A percentile compares a stretch with the other conserved stretches of the same genome.
Evolutionary conservation across 2,797 vertebrate genomes (phyloP).

Genomic region (Synaphobranchus kaupii): DNA sequence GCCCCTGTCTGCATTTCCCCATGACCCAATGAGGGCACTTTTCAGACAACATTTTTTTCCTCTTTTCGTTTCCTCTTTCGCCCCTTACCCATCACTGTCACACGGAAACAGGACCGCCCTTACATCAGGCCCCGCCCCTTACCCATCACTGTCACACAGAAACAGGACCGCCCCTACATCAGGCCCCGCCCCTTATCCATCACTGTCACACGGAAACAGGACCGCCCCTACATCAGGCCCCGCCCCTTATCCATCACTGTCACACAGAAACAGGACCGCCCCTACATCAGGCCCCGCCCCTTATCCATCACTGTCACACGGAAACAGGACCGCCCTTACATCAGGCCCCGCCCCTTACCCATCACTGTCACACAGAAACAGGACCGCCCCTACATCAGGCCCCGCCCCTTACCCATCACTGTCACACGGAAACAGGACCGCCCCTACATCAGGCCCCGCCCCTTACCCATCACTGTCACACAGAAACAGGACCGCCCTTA

Average conservation of each 20-base stretch:
- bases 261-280: background rate
- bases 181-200: no score
- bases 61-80: no score
- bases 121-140: background rate
- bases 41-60: slow-evolving; percentile 60
- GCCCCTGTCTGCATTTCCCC: slow-evolving; percentile 70
- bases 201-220: no score
- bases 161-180: no score
- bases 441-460: background rate
- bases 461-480: background rate
- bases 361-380: no score
- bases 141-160: no score
- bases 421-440: background rate
- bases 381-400: background rate
- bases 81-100: slow-evolving; percentile 49
- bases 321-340: no score
- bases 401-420: background rate
- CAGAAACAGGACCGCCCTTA: no score
- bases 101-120: background rate
- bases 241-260: background rate
- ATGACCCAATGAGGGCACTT: slow-evolving; percentile 68
- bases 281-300: background rate
- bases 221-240: no score
- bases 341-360: no score
- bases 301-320: no score